Base-by-base conservation (phyloP, 2,113 vertebrate species). In the Rattus rattus region DNA sequence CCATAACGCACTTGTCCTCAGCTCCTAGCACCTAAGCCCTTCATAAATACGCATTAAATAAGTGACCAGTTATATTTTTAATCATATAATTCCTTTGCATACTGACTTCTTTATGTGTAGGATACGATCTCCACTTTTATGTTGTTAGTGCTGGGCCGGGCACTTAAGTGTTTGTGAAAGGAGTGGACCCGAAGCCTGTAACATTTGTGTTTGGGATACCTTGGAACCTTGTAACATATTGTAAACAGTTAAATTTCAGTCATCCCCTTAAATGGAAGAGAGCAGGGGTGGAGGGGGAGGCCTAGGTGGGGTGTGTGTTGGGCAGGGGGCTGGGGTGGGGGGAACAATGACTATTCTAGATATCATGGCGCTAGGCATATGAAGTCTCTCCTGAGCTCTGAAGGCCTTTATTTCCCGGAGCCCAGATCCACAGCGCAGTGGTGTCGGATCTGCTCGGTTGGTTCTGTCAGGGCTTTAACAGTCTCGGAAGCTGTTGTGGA, bases 391-490 rank as follows among this genome's bases (percentile, higher is more conserved):
- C 10, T 39, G 63, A 70, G 19, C 19, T 70, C 63, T 88, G 0
- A 0, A 4, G 2, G 17, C 49, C 43, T 17, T 49, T 4, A 19
- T 13, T 49, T 17, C 5, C 12, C 13, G 4, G 11, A 33, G 43
- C 16, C 54, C 33, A 14, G 1, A 7, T n/a, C 17, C 17, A 43
- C 6, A 24, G 61, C n/a, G 7, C n/a, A 28, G 22, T 5, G 7
- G 47, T 26, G 19, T 67, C 28, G n/a, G 24, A 2, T 54, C 1
- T 17, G 49, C 43, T 65, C 24, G 5, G 5, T 10, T 56, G n/a
- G 11, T 4, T 2, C 8, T 1, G 14, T 16, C 0, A 2, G 4
- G 36, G 26, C 69, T 0, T 10, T 30, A 26, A 33, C n/a, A 47
- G 9, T 11, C 89, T 90, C 73, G 14, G 30, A 3, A 90, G n/a